Conservation (phyloP, 2,113 vertebrate genomes). For the Neolamprologus caudopunctatus region DNA sequence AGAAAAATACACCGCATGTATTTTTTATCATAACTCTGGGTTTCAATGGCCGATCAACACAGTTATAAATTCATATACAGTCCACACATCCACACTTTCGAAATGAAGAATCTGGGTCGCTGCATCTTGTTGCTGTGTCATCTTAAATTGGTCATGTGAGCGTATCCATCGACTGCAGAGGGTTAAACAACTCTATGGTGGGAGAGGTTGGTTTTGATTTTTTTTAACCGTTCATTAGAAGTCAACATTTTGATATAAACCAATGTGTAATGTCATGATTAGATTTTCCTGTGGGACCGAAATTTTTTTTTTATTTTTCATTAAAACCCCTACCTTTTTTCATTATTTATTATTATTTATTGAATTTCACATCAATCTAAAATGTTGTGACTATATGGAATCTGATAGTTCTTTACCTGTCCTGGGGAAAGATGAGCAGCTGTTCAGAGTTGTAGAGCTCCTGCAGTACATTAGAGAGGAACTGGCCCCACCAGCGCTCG, state of each 20-base stretch:
- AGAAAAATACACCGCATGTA: background rate
- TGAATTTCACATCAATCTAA: background rate
- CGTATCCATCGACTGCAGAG: background rate
- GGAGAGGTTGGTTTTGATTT: background rate
- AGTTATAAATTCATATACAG: background rate
- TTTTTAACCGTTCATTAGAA: background rate
- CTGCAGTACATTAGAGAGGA: conserved; percentile 96
- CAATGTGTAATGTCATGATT: background rate
- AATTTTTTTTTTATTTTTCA: background rate
- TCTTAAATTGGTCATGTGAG: background rate
- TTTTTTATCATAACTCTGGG: background rate
- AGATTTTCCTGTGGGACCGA: background rate
- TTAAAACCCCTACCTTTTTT: background rate
- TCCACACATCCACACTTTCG: background rate
- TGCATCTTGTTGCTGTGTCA: background rate
- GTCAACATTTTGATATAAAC: background rate
- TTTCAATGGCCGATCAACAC: background rate
- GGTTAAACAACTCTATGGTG: background rate
- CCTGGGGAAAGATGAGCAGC: conserved; percentile 96
- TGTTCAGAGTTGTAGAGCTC: conserved; percentile 99
- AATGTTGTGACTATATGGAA: background rate
- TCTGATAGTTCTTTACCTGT: conserved; percentile 73
- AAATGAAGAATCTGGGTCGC: background rate
- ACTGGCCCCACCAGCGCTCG: conserved; percentile 98
- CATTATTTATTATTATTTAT: background rate